A percentile compares a stretch with the other conserved stretches of the same genome.
Evolutionary conservation across 2,888 invertebrate genomes (phyloP).

Genomic region (Allophyes oxyacanthae): DNA sequence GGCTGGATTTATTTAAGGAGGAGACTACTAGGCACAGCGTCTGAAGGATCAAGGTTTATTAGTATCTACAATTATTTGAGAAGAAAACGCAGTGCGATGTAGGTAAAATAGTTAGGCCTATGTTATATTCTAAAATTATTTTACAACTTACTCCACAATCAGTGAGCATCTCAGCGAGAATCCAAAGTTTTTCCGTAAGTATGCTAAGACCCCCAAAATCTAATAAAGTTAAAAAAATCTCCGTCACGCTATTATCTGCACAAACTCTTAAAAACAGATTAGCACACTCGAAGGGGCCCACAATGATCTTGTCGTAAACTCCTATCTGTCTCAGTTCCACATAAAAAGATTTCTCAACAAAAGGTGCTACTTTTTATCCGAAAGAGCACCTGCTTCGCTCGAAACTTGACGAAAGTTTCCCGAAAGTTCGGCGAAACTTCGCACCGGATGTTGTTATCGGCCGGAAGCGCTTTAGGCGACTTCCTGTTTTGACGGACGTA

Average conservation of each 20-base stretch:
- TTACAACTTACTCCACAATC: constrained; percentile 11
- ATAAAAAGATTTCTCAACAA: constrained; percentile 61
- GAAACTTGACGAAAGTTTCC: constrained; percentile 68
- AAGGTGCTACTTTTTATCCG: constrained; percentile 86
- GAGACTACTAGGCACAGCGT: too few species aligned
- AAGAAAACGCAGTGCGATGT: too few species aligned
- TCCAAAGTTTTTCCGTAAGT: constrained; percentile 29
- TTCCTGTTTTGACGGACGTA: constrained; percentile 86
- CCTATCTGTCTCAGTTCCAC: constrained; percentile 69
- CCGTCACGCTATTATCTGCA: constrained; percentile 56
- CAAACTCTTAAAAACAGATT: constrained; percentile 60
- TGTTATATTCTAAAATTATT: too few species aligned
- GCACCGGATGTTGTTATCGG: constrained; percentile 88
- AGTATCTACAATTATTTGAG: too few species aligned
- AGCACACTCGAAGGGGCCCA: constrained; percentile 53
- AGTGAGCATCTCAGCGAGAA: constrained; percentile 18
- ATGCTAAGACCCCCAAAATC: constrained; percentile 31
- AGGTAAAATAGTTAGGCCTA: too few species aligned
- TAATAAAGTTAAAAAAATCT: constrained; percentile 52
- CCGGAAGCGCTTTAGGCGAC: constrained; percentile 88
- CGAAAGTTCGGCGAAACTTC: constrained; percentile 75
- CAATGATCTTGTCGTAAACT: constrained; percentile 60
- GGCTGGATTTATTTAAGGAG: too few species aligned
- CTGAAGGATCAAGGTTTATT: too few species aligned
- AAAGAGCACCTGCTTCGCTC: constrained; percentile 83